A percentile compares a stretch with the other conserved stretches of the same genome.
Conservation (phyloP, 1,140 invertebrate genomes). For the Oedothorax gibbosus region DNA sequence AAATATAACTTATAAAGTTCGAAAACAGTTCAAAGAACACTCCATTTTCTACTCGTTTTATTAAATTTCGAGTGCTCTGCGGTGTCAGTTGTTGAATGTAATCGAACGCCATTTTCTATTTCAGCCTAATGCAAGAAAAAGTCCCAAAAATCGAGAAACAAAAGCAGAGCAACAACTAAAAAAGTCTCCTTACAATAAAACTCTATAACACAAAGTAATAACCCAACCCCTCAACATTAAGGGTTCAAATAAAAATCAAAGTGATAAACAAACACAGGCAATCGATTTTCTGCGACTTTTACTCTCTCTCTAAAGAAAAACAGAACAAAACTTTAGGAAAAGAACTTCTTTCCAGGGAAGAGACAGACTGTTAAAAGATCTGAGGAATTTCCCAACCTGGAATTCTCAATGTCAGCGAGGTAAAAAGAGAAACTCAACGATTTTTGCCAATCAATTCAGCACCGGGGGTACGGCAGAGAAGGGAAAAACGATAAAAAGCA, state of each 20-base stretch:
- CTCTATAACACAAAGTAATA: conserved; percentile 22
- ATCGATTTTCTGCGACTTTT: conserved; percentile 31
- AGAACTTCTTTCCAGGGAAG: conserved; percentile 7
- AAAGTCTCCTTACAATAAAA: neutral
- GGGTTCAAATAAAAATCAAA: conserved; percentile 34
- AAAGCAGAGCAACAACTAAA: too few species aligned
- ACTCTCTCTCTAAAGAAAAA: neutral
- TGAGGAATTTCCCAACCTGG: conserved; percentile 46
- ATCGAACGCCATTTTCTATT: too few species aligned
- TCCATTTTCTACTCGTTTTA: too few species aligned
- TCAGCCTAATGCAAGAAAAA: too few species aligned
- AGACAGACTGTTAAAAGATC: conserved; percentile 44
- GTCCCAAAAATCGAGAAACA: too few species aligned
- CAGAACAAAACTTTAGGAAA: neutral
- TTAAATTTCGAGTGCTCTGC: too few species aligned
- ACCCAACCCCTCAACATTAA: conserved; percentile 12
- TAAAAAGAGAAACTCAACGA: conserved; percentile 54
- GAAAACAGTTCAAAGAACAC: too few species aligned
- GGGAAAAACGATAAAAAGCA: conserved; percentile 52
- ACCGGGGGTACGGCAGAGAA: neutral
- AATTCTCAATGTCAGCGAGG: conserved; percentile 48
- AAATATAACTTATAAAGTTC: too few species aligned
- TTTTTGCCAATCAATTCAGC: conserved; percentile 55
- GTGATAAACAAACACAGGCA: conserved; percentile 42
- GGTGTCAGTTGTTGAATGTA: too few species aligned